Evolutionary conservation across 2,888 invertebrate genomes (phyloP).

Genomic region (Allolobophora icterica): DNA sequence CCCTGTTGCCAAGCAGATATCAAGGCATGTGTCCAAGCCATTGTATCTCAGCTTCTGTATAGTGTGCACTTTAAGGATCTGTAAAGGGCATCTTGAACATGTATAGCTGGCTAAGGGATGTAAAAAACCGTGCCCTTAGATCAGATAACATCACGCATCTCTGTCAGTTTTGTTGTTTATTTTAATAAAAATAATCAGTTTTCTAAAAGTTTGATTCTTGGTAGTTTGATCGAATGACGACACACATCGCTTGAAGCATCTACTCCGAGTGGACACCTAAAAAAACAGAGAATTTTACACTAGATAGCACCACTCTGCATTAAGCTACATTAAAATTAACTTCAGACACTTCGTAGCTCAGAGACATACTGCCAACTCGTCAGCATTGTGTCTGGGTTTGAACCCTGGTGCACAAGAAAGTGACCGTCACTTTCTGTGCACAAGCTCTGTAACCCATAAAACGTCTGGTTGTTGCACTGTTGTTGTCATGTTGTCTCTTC

Average conservation of each 20-base stretch:
- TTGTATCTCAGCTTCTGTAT: not conserved
- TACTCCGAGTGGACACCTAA: conserved; percentile 72
- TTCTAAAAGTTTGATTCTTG: conserved; percentile 35
- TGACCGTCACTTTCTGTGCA: too few relatives aligned
- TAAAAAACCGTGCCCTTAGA: not conserved
- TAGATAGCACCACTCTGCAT: not conserved
- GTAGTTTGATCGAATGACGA: conserved; percentile 68
- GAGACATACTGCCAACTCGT: too few relatives aligned
- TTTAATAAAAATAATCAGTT: not conserved
- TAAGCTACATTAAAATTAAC: not conserved
- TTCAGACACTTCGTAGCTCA: not conserved
- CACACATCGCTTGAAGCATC: conserved; percentile 71
- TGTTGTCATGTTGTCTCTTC: too few relatives aligned
- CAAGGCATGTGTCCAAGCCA: not conserved
- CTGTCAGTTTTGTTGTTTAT: not conserved
- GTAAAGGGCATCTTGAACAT: not conserved
- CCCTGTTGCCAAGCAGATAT: not conserved
- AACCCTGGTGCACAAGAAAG: too few relatives aligned
- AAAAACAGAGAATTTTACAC: conserved; percentile 43
- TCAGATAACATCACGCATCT: not conserved
- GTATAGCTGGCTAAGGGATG: not conserved
- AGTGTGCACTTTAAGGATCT: not conserved
- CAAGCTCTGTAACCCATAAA: too few relatives aligned
- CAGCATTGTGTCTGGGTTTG: too few relatives aligned
- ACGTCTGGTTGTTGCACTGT: too few relatives aligned